Evolutionary conservation across 2,113 vertebrate genomes (phyloP), one percentile per base, ranked within the genome.

Genomic region (Daubentonia madagascariensis): DNA sequence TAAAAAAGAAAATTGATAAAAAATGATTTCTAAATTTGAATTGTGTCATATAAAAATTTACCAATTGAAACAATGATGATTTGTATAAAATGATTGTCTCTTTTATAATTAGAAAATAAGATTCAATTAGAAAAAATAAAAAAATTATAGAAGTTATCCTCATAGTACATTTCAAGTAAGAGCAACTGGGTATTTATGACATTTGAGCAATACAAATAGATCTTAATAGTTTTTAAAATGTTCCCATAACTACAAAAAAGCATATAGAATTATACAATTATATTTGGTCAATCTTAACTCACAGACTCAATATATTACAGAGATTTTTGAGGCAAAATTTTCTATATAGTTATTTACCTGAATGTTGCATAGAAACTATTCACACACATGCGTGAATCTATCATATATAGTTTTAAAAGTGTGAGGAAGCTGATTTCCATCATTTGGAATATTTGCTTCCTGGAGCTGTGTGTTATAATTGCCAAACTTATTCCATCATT

Each of bases 111-210:
- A n/a, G n/a, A n/a, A n/a, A n/a, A n/a, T n/a, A n/a, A n/a, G n/a
- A n/a, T n/a, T n/a, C n/a, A n/a, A n/a, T n/a, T n/a, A n/a, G n/a
- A n/a, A n/a, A n/a, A n/a, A n/a, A n/a, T n/a, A n/a, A n/a, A n/a
- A n/a, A n/a, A n/a, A n/a, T n/a, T n/a, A n/a, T n/a, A n/a, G n/a
- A n/a, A n/a, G 7, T 76, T 43, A 68, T 68, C 10, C 5, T 50
- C 90, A 8, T 70, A 80, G n/a, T 28, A 70, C 23, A 81, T 80
- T 97, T 96, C 14, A 94, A 70, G 76, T 67, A 91, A 95, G 23
- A 95, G 18, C 20, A 61, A 93, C 13, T 61, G 3, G 0, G 1
- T 85, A 54, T 54, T 89, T 68, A 70, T 54, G 18, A 35, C 37
- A 83, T 65, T 91, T 81, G 14, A n/a, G 6, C 13, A 92, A 50